Conservation (phyloP, 2,113 vertebrate genomes). For the Anoura caudifer region DNA sequence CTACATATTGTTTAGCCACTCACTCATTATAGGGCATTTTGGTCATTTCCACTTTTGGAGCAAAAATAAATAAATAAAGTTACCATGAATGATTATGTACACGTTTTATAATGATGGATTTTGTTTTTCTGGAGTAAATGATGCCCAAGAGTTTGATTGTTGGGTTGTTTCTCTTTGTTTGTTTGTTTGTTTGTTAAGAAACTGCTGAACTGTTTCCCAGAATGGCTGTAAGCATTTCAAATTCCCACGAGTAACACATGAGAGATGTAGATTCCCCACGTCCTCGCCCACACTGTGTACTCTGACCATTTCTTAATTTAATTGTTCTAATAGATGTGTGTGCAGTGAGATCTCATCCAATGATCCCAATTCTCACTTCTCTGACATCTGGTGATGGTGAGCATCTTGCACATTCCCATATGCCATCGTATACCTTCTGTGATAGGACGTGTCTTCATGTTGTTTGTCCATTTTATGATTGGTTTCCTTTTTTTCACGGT, state of each 20-base stretch:
- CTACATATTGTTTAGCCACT: neutral
- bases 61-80: neutral
- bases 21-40: neutral
- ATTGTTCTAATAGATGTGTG: neutral
- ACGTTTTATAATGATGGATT: neutral
- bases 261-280: neutral
- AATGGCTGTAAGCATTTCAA: neutral
- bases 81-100: neutral
- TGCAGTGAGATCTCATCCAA: neutral
- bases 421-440: neutral
- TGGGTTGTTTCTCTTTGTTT: neutral
- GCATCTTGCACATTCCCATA: neutral
- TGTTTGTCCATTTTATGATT: neutral
- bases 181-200: neutral
- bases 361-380: neutral
- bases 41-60: neutral
- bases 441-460: neutral
- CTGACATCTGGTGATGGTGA: neutral
- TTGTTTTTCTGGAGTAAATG: neutral
- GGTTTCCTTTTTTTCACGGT: neutral
- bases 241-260: neutral
- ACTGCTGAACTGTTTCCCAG: neutral
- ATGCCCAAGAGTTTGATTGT: neutral
- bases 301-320: neutral
- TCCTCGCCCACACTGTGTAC: neutral